Percentiles rank a stretch among this genome's conserved stretches.
phyloP scores from a whole-genome alignment of 2,797 vertebrate genomes.

The Botia kubotai region DNA sequence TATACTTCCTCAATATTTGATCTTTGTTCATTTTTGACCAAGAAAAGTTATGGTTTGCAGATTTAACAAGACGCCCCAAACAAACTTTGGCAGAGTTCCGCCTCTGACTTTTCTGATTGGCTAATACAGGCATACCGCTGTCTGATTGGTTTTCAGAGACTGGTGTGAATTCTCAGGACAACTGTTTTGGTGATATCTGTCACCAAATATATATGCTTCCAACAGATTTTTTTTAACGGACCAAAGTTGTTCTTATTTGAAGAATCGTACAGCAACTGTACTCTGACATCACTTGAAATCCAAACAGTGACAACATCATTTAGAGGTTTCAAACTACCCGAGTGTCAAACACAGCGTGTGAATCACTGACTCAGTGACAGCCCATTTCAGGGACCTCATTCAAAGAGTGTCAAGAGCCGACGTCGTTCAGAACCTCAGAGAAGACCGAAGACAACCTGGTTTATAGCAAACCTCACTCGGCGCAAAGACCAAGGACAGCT shows the following conservation, averaged over 20 bases:
- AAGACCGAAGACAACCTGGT: neutral
- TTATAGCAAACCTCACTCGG: neutral
- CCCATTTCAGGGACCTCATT: neutral
- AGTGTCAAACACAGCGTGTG: neutral
- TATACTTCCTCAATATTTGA: no score
- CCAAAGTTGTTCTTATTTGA: neutral
- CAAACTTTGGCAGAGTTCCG: neutral
- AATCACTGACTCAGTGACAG: slow-evolving; percentile 2
- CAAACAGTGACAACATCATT: slow-evolving; percentile 6
- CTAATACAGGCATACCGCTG: neutral
- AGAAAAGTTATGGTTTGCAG: no score
- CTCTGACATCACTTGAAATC: neutral
- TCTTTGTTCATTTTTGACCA: no score
- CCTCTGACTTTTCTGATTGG: neutral
- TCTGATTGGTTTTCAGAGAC: neutral
- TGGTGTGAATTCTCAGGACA: no score
- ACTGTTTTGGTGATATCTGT: neutral
- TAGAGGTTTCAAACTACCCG: neutral
- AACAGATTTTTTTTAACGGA: neutral
- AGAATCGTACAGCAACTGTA: neutral
- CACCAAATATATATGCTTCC: neutral
- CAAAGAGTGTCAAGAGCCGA: neutral
- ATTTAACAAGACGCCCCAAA: neutral
- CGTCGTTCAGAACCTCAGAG: neutral
- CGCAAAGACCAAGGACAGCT: neutral